Evolutionary conservation across 2,888 invertebrate genomes (phyloP).

Genomic region (Drosophila peninsularis): DNA sequence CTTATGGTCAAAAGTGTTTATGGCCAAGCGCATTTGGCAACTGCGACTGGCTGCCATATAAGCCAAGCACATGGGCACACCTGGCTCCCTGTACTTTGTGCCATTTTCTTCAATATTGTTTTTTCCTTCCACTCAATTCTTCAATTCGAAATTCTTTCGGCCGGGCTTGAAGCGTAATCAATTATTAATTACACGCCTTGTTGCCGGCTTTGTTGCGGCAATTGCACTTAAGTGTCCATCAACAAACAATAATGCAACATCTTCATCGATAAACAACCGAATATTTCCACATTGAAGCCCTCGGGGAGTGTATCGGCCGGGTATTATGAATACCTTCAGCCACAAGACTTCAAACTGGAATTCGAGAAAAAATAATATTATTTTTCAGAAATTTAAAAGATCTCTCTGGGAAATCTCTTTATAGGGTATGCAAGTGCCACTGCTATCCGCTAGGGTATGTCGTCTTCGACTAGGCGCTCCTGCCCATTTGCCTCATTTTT

Average conservation of each 20-base stretch:
- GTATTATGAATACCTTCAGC: background rate
- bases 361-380: too few relatives aligned
- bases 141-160: slow-evolving; percentile 25
- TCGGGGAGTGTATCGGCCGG: background rate
- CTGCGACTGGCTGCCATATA: slow-evolving; percentile 63
- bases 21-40: slow-evolving; percentile 68
- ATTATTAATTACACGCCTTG: slow-evolving; percentile 79
- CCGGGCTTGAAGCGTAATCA: slow-evolving; percentile 61
- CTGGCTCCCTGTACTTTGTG: slow-evolving; percentile 69
- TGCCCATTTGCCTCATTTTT: slow-evolving; percentile 31
- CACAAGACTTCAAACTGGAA: too few relatives aligned
- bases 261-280: slow-evolving; percentile 48
- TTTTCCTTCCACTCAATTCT: slow-evolving; percentile 45
- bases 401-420: too few relatives aligned
- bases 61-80: slow-evolving; percentile 65
- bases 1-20: slow-evolving; percentile 69
- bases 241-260: slow-evolving; percentile 67
- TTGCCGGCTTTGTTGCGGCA: slow-evolving; percentile 58
- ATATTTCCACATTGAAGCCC: slow-evolving; percentile 1
- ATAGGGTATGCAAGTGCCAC: too few relatives aligned
- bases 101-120: slow-evolving; percentile 51
- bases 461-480: background rate
- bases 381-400: too few relatives aligned
- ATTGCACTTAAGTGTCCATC: slow-evolving; percentile 61
- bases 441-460: background rate